A percentile compares a stretch with the other conserved stretches of the same genome.
Evolutionary conservation across 1,140 invertebrate species (phyloP).

Genomic region (Drosophila navojoa): DNA sequence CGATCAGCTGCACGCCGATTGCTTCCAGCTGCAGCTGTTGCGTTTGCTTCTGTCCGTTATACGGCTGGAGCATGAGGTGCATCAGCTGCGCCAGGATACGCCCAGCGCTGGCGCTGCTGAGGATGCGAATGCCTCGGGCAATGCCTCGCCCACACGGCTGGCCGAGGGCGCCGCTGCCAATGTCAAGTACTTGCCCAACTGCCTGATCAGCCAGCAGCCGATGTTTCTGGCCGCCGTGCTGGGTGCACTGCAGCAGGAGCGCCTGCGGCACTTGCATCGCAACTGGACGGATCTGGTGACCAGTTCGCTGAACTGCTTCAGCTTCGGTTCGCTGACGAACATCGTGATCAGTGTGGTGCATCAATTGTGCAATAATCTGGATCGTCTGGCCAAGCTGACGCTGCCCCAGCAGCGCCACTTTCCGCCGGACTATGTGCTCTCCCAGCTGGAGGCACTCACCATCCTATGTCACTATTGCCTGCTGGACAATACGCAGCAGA

Average conservation of each 20-base stretch:
- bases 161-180: slow-evolving; percentile 68
- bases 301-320: slow-evolving; percentile 88
- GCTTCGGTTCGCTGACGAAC: slow-evolving; percentile 89
- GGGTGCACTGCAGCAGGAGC: slow-evolving; percentile 89
- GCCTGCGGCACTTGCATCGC: slow-evolving; percentile 89
- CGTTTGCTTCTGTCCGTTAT: slow-evolving; percentile 88
- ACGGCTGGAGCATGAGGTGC: slow-evolving; percentile 90
- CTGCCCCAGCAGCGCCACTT: slow-evolving; percentile 77
- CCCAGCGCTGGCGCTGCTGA: slow-evolving; percentile 32
- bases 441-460: slow-evolving; percentile 92
- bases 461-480: slow-evolving; percentile 94
- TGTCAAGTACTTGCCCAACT: slow-evolving; percentile 87
- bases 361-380: slow-evolving; percentile 93
- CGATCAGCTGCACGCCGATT: slow-evolving; percentile 88
- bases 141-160: slow-evolving; percentile 75
- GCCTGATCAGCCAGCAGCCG: slow-evolving; percentile 91
- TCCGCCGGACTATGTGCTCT: slow-evolving; percentile 92
- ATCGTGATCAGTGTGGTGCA: slow-evolving; percentile 91
- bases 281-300: slow-evolving; percentile 93
- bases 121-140: slow-evolving; percentile 45
- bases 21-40: slow-evolving; percentile 91
- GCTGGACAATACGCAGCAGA: slow-evolving; percentile 89
- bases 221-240: slow-evolving; percentile 94
- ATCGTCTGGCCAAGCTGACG: slow-evolving; percentile 84
- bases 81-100: slow-evolving; percentile 85